These are phyloP conservation scores for Hypocryptadius cinnamomeus DNA, from an alignment of 2,113 vertebrate genomes.

Conservation along the genomic window DNA sequence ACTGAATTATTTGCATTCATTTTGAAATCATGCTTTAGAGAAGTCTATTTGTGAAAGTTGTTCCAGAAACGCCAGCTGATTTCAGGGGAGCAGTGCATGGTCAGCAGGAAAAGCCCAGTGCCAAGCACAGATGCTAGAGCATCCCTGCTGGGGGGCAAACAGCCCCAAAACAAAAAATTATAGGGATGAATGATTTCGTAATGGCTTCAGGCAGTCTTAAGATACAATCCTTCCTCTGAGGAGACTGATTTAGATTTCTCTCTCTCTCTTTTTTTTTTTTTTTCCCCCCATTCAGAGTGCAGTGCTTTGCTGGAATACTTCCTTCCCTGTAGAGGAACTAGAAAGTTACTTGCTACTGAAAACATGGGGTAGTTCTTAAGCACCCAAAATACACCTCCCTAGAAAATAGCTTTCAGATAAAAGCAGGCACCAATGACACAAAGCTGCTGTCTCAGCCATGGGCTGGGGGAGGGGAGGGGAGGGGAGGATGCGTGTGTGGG, in stretches of 20 bases:
- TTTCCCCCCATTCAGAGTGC: not conserved
- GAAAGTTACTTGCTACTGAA: not conserved
- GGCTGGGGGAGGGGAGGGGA: not conserved
- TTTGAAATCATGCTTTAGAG: not conserved
- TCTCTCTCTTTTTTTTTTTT: not conserved
- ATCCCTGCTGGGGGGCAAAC: not conserved
- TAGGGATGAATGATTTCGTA: not conserved
- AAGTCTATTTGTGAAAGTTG: not conserved
- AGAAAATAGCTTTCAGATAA: not conserved
- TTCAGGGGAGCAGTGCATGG: not conserved
- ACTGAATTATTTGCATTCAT: not conserved
- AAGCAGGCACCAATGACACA: not conserved
- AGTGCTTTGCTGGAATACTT: not conserved
- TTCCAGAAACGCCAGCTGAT: not conserved
- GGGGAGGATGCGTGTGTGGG: not conserved
- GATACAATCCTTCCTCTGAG: not conserved
- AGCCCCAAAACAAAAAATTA: not conserved
- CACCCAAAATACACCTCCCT: not conserved
- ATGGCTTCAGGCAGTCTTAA: not conserved
- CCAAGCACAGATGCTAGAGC: not conserved
- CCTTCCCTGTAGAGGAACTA: not conserved
- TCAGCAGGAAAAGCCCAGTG: not conserved
- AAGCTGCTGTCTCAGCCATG: not conserved
- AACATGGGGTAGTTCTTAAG: not conserved
- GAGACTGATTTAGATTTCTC: not conserved